Conservation (phyloP, 2,113 vertebrate species). For the Okapia johnstoni region DNA sequence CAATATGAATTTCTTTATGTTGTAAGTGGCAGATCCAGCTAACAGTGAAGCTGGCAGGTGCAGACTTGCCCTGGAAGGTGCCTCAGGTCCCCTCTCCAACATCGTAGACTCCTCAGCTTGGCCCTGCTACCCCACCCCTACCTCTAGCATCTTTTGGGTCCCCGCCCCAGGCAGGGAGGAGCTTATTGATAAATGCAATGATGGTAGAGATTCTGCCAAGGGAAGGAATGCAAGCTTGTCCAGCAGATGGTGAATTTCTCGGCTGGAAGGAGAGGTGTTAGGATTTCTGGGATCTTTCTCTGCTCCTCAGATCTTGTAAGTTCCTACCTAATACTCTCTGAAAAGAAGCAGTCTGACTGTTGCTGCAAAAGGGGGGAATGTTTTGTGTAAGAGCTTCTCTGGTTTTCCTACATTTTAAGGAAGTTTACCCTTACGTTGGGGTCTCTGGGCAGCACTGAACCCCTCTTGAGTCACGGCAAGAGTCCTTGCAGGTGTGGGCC, state of each 20-base stretch:
- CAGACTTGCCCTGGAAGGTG: neutral
- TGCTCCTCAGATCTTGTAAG: neutral
- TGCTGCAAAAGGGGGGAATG: no score
- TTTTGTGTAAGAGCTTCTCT: neutral
- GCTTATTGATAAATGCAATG: neutral
- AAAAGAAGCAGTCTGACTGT: neutral
- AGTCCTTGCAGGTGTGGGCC: neutral
- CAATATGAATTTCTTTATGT: neutral
- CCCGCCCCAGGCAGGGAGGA: no score
- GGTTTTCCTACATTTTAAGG: neutral
- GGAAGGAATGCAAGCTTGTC: neutral
- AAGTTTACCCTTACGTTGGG: neutral
- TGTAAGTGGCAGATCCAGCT: neutral
- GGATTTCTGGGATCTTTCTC: neutral
- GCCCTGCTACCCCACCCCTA: neutral
- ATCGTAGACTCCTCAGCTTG: no score
- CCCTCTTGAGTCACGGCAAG: neutral
- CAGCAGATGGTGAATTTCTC: neutral
- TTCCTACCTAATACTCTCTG: neutral
- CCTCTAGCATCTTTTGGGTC: neutral
- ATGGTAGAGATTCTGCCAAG: neutral
- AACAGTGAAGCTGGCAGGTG: neutral
- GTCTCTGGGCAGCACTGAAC: neutral
- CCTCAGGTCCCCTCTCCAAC: neutral
- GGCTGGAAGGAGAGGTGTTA: neutral